Conservation (phyloP, 2,797 vertebrate species). For the Pseudochirops corinnae region DNA sequence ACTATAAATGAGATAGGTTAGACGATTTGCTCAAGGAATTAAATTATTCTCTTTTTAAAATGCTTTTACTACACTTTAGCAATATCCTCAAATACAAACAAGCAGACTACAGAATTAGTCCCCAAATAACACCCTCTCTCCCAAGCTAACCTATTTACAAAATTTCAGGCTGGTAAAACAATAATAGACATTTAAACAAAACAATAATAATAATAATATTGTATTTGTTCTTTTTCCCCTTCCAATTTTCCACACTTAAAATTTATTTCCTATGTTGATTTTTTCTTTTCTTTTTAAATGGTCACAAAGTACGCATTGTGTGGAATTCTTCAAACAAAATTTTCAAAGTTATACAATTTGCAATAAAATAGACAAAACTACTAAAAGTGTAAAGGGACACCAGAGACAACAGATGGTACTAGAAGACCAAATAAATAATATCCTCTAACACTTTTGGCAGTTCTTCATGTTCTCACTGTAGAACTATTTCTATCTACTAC, state of each 20-base stretch:
- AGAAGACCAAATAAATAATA: slow-evolving; percentile 51
- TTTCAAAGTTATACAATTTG: slow-evolving; percentile 47
- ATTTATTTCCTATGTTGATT: not conserved
- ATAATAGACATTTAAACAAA: not conserved
- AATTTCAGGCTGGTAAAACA: not conserved
- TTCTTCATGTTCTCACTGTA: slow-evolving; percentile 63
- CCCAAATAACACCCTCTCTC: not conserved
- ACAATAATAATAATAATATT: not conserved
- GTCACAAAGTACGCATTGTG: not conserved
- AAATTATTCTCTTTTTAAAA: not conserved
- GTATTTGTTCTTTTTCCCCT: not conserved
- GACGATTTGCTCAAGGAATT: not conserved
- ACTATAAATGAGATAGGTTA: not conserved
- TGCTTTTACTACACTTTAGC: not conserved
- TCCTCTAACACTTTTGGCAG: slow-evolving; percentile 62
- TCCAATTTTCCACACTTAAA: not conserved
- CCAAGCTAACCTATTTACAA: not conserved
- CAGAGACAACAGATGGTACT: slow-evolving; percentile 43
- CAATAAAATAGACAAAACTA: slow-evolving; percentile 42
- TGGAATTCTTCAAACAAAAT: slow-evolving; percentile 43
- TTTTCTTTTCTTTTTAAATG: not conserved
- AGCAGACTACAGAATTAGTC: not conserved
- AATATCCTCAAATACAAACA: not conserved
- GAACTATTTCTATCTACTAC: slow-evolving; percentile 64
- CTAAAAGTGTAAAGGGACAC: slow-evolving; percentile 42